Evolutionary conservation across 1,140 invertebrate genomes (phyloP), one percentile per base, ranked within the genome.

Genomic region (Zaprionus capensis): DNA sequence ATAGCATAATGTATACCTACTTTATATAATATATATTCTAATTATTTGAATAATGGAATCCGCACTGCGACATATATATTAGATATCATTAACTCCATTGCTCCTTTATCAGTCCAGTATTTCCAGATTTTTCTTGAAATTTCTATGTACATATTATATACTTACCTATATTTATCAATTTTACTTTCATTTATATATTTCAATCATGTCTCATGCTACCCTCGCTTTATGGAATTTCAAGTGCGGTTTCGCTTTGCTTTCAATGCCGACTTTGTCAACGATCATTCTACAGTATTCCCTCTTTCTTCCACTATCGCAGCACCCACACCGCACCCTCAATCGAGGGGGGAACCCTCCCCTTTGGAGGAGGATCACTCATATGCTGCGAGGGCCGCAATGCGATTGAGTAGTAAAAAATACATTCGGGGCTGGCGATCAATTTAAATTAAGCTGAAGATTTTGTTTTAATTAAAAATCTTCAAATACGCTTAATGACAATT

Each of bases 401-500:
- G 64, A 87, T 88, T 83, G 83, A 78, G 26, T 12, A 20, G 68
- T 61, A 44, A 46, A 46, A 46, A 46, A 46, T 46, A 82, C 78
- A 78, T 81, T 71, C 55, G 77, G 53, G 36, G 41, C 65, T 76
- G 71, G 72, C 72, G 85, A 88, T 88, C 85, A 88, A 88, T 88
- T 88, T 90, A 88, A 88, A 88, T 88, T 88, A 85, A 88, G 72
- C 85, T 57, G 81, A 88, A 88, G 85, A 88, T 88, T 88, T 88
- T 81, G 85, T 73, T 88, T 88, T 88, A 88, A 88, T 88, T 88
- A 88, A 88, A 85, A 88, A 88, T 88, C 85, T 88, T 88, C 85
- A 90, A 88, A 88, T 88, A 76, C 85, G 85, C 85, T 88, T 88
- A 88, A 88, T 88, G 78, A 90, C 85, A 88, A 88, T 88, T 88